These are phyloP conservation scores for Thaleichthys pacificus DNA, from an alignment of 2,797 vertebrate genomes.

Conservation along the genomic window DNA sequence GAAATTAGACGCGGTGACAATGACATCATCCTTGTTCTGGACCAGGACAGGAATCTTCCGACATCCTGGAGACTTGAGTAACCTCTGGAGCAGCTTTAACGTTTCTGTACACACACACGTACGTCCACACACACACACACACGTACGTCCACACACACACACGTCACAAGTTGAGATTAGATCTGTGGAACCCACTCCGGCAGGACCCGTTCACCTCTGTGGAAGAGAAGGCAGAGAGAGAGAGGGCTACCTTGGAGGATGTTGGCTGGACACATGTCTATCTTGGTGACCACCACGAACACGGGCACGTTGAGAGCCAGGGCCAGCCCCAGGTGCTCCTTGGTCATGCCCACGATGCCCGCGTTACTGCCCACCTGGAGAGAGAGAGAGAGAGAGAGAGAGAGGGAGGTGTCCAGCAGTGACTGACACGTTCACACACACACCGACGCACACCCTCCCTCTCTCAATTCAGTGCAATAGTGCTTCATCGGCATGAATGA, in stretches of 20 bases:
- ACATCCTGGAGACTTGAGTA: slow-evolving; percentile 96
- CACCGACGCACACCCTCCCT: background rate
- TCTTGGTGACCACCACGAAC: slow-evolving; percentile 98
- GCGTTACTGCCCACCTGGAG: slow-evolving; percentile 95
- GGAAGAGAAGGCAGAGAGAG: background rate
- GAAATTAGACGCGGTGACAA: slow-evolving; percentile 97
- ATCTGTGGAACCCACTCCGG: too few relatives aligned
- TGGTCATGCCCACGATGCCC: slow-evolving; percentile 97
- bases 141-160: background rate
- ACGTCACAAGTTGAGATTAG: background rate
- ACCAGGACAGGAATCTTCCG: slow-evolving; percentile 97
- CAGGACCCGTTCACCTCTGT: background rate
- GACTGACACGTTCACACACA: background rate
- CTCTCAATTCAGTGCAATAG: slow-evolving; percentile 57
- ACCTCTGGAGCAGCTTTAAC: slow-evolving; percentile 90
- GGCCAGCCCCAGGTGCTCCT: slow-evolving; percentile 94
- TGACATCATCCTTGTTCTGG: slow-evolving; percentile 97
- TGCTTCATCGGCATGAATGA: too few relatives aligned
- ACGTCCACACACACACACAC: background rate
- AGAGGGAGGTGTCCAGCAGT: background rate
- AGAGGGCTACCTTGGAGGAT: slow-evolving; percentile 89
- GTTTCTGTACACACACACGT: slow-evolving; percentile 77
- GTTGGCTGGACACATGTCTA: slow-evolving; percentile 98
- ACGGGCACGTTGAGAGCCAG: slow-evolving; percentile 94
- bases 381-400: background rate